Conservation (phyloP, 2,797 vertebrate genomes). For the Manis pentadactyla region DNA sequence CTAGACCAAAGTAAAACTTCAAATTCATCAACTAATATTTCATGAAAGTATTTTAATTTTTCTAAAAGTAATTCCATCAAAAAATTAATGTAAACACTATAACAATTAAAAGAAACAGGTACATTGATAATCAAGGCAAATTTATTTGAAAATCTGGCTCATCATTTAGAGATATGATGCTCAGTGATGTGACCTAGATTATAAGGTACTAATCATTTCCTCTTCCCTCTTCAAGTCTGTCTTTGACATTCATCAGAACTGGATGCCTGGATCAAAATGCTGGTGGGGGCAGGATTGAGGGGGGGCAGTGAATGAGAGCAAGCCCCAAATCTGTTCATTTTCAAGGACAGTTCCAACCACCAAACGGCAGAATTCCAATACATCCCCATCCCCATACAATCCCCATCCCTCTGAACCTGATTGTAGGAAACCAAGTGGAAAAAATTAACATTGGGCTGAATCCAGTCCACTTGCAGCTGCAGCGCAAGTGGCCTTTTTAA, state of each 20-base stretch:
- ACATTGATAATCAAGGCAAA: neutral
- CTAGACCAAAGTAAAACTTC: slow-evolving; percentile 34
- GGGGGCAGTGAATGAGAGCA: neutral
- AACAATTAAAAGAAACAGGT: neutral
- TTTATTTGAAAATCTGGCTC: neutral
- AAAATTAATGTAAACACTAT: neutral
- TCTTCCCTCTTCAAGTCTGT: neutral
- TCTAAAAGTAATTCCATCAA: neutral
- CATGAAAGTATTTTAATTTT: slow-evolving; percentile 11
- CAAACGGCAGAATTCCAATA: slow-evolving; percentile 68
- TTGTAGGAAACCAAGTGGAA: slow-evolving; percentile 77
- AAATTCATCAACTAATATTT: neutral
- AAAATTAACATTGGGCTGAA: slow-evolving; percentile 77
- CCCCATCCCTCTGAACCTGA: slow-evolving; percentile 71
- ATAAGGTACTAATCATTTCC: neutral
- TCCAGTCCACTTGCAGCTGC: slow-evolving; percentile 74
- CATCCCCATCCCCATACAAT: slow-evolving; percentile 58
- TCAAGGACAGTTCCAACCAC: slow-evolving; percentile 48
- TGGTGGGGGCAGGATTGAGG: no score
- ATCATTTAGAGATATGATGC: neutral
- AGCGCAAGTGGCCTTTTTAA: slow-evolving; percentile 67
- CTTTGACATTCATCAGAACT: slow-evolving; percentile 1
- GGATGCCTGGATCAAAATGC: neutral
- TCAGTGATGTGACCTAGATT: slow-evolving; percentile 18
- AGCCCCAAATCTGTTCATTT: slow-evolving; percentile 37